Conservation (phyloP, 2,797 vertebrate genomes). For the Micrastur ruficollis region DNA sequence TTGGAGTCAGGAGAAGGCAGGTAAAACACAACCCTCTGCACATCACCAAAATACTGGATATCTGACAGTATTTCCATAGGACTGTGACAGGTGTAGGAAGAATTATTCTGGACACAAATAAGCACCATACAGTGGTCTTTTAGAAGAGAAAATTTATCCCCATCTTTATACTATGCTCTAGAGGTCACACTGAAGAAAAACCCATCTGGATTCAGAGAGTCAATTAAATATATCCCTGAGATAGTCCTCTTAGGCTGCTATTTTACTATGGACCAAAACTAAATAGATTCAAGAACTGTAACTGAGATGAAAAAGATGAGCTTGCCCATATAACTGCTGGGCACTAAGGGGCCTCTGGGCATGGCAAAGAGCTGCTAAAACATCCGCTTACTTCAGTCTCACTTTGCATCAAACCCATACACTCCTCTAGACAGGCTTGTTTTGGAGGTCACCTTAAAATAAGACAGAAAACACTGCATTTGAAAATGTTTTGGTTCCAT, state of each 20-base stretch:
- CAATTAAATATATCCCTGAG: not conserved
- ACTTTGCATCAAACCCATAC: not conserved
- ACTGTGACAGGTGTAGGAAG: not conserved
- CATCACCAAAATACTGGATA: not conserved
- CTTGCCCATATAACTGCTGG: not conserved
- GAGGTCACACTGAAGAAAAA: not conserved
- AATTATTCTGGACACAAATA: not conserved
- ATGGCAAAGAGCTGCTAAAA: not conserved
- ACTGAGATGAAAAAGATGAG: not conserved
- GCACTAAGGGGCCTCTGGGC: not conserved
- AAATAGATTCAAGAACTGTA: not conserved
- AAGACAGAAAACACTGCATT: not conserved
- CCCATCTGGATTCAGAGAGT: not conserved
- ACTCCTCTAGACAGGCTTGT: not conserved
- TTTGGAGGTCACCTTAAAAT: not conserved
- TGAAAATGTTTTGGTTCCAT: not conserved
- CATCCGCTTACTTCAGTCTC: rapidly evolving
- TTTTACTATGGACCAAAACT: not conserved
- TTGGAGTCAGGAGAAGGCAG: not conserved
- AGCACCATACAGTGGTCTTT: not conserved
- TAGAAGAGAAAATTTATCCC: not conserved
- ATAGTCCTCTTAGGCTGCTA: not conserved
- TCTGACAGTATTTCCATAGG: not conserved
- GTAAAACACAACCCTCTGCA: not conserved
- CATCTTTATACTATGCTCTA: not conserved